These are phyloP conservation scores for Pycnonotus jocosus DNA, from an alignment of 2,113 vertebrate genomes.

Conservation along the genomic window DNA sequence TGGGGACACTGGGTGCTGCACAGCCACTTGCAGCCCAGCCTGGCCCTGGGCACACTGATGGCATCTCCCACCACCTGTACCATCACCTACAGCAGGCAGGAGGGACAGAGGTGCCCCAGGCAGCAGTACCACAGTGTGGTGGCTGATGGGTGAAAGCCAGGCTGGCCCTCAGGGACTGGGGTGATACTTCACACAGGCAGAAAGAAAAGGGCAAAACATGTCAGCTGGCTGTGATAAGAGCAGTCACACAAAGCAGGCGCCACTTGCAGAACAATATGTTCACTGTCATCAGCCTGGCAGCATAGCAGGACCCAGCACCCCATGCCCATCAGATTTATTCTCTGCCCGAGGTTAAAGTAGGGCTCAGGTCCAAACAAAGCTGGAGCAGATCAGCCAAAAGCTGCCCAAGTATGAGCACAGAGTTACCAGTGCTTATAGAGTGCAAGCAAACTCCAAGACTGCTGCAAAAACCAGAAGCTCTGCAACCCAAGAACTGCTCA, in stretches of 20 bases:
- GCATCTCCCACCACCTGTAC: accelerated
- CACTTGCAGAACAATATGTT: not conserved
- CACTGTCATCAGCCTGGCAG: slow-evolving; percentile 17
- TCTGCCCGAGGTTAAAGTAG: not conserved
- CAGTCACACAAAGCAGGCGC: slow-evolving; percentile 8
- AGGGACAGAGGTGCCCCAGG: not conserved
- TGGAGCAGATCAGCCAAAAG: not conserved
- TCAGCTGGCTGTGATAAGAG: not conserved
- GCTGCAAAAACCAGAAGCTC: not conserved
- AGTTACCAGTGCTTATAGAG: not conserved
- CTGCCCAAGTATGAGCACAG: not conserved
- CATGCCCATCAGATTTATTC: slow-evolving; percentile 30
- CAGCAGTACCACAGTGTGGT: accelerated
- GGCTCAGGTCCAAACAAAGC: not conserved
- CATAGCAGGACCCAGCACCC: not conserved
- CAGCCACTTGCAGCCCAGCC: not conserved
- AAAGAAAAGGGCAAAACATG: not conserved
- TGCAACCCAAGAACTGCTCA: not conserved
- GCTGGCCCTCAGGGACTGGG: accelerated
- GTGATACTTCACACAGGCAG: accelerated
- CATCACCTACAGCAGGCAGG: not conserved
- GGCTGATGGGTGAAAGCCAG: not conserved
- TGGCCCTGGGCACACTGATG: accelerated
- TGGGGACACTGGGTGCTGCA: not conserved
- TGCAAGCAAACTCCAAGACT: not conserved